Evolutionary conservation across 2,113 vertebrate genomes (phyloP), one percentile per base, ranked within the genome.

Genomic region (Daphoenositta chrysoptera): DNA sequence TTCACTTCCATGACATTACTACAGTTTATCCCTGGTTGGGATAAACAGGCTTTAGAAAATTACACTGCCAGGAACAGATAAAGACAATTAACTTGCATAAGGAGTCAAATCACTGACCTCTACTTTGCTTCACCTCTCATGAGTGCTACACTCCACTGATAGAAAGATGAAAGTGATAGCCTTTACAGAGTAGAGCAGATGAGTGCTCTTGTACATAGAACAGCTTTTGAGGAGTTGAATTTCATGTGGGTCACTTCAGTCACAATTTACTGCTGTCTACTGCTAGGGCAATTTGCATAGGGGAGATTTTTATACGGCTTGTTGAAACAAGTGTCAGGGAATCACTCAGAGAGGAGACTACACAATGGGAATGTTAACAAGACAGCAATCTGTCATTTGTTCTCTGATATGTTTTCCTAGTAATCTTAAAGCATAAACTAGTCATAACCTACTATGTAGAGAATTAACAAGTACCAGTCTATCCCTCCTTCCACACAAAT

Each of bases 71-170:
- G 56, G 47, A 88, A 82, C 60, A 56, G 93, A 94, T 95, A 90
- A 86, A 76, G 75, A 83, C 58, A 66, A 90, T 94, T 95, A 93
- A 68, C 80, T 95, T 93, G 56, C 76, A 47, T 68, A 71, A 93
- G 51, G 80, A 86, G 83, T 94, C 86, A 92, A 87, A 94, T 97
- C 64, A 75, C 51, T 93, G 89, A 83, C 94, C 70, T 92, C 71
- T 83, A 2, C 82, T 90, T 92, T 73, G 45, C 65, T 83, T 93
- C 75, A 85, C 40, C 79, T 92, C 79, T 93, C 35, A 16, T 2
- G 23, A 94, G 57, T 85, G 33, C 75, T 0, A 1, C 75, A 80
- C 40, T 93, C 89, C 72, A 66, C 80, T 81, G 58, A 24, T 85
- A 83, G 58, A 71, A 83, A 91, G 76, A 92, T 75, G 64, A 89